Conservation (phyloP, 2,888 invertebrate genomes). For the Epinotia brunnichana region DNA sequence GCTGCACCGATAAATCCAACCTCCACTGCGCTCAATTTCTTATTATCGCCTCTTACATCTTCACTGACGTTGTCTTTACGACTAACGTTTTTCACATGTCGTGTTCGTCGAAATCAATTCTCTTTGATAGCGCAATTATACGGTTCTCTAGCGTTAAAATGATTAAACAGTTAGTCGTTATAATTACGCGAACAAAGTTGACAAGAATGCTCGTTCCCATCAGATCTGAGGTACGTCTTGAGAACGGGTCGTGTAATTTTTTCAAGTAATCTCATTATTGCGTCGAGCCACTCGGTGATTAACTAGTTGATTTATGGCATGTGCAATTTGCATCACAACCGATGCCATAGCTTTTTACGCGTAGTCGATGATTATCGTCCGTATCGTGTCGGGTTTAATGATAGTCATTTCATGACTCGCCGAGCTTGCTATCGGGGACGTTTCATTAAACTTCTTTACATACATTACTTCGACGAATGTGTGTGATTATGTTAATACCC, state of each 20-base stretch:
- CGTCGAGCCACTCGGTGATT: constrained; percentile 77
- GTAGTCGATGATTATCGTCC: constrained; percentile 80
- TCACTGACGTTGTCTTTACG: constrained; percentile 60
- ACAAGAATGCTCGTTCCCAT: constrained; percentile 63
- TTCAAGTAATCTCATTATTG: constrained; percentile 81
- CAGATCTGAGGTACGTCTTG: constrained; percentile 55
- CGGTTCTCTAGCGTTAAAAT: constrained; percentile 46
- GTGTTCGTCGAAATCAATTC: constrained; percentile 48
- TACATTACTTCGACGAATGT: constrained; percentile 80
- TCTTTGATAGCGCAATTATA: constrained; percentile 29
- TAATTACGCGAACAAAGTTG: constrained; percentile 52
- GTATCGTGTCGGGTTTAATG: constrained; percentile 82
- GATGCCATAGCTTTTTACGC: constrained; percentile 79
- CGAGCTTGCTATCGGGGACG: constrained; percentile 77
- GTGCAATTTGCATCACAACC: constrained; percentile 81
- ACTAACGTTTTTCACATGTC: constrained; percentile 60
- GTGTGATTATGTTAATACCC: constrained; percentile 79
- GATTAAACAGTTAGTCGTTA: constrained; percentile 46
- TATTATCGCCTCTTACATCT: constrained; percentile 77
- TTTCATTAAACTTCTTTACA: constrained; percentile 81
- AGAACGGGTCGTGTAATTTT: constrained; percentile 69
- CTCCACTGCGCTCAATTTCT: constrained; percentile 68
- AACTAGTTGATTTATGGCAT: constrained; percentile 81
- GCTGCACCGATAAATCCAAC: constrained; percentile 71
- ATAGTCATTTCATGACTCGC: constrained; percentile 82